Evolutionary conservation across 2,797 vertebrate genomes (phyloP).

Genomic region (Sorex maritimensis): DNA sequence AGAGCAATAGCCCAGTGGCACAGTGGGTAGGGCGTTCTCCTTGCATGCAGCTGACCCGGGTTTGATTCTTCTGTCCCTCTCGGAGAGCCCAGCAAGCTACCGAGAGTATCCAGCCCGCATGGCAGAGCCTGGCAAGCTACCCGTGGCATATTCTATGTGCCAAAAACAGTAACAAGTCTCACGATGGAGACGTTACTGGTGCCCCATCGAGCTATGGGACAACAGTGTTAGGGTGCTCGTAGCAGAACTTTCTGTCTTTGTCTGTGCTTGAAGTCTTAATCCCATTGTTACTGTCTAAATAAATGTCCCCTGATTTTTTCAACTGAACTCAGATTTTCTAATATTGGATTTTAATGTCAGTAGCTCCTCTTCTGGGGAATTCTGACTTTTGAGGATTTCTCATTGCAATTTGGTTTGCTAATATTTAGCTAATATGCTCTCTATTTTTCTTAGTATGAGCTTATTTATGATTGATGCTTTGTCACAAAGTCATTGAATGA

Average conservation of each 20-base stretch:
- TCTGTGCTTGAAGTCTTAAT: background rate
- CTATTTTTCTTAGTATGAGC: background rate
- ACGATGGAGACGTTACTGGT: too few species aligned
- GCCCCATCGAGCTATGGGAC: too few species aligned
- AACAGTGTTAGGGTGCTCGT: too few species aligned
- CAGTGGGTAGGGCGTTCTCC: too few species aligned
- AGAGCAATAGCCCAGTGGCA: too few species aligned
- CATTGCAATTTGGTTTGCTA: constrained; percentile 11
- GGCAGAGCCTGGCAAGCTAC: too few species aligned
- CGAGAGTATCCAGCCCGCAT: too few species aligned
- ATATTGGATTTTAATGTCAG: background rate
- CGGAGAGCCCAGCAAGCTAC: too few species aligned
- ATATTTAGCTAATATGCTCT: constrained; percentile 5
- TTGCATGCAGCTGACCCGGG: too few species aligned
- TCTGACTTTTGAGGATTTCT: constrained; percentile 46
- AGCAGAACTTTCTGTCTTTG: background rate
- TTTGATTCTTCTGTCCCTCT: too few species aligned
- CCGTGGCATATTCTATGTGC: too few species aligned
- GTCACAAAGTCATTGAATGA: constrained; percentile 1
- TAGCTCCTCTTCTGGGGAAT: background rate
- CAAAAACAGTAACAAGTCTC: too few species aligned
- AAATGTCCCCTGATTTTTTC: background rate
- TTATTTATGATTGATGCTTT: constrained; percentile 16
- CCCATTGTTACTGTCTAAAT: background rate
- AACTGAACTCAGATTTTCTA: constrained; percentile 32